Evolutionary conservation across 2,113 vertebrate genomes (phyloP), one percentile per base, ranked within the genome.

Genomic region (Mus spicilegus): DNA sequence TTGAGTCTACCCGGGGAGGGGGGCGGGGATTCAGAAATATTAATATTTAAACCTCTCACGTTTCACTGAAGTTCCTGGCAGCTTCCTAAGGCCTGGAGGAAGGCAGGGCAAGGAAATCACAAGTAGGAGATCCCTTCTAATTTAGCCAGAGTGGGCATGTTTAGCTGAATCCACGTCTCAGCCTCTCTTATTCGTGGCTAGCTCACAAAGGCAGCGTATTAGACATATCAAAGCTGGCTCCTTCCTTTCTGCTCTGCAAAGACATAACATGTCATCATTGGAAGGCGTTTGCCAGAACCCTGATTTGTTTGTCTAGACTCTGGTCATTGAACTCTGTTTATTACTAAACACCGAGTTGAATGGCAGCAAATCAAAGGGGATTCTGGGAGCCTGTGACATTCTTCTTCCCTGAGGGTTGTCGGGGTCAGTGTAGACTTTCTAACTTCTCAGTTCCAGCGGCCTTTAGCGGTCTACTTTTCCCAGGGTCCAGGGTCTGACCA

Each of bases 11-110:
- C 72, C 95, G 46, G 70, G 91, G 89, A 93, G 76, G 49, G 49
- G 49, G 49, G 46, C 7, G 49, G 49, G 49, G 49, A 49, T 86
- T 90, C 92, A 95, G 75, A 97, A 98, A 97, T 96, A 97, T 86
- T 96, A 97, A 96, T 98, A 97, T 98, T 98, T 97, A 87, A 98
- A 95, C 58, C 22, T 97, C 94, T 98, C 95, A 51, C 16, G 65
- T 97, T 97, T 97, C 95, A 95, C 82, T 94, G 65, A 93, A 95
- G 93, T 87, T 91, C 77, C 11, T 0, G 81, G 78, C 78, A 70
- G 84, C 81, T 97, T 91, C 81, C 94, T 97, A 84, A 78, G 9
- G 90, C 97, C 97, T 91, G 87, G 54, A 92, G 72, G 95, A 94
- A 98, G 91, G 82, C n/a, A 17, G 19, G 93, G 54, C 26, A 91